Percentiles rank a stretch among this genome's conserved stretches.
These are phyloP conservation scores for Oncopeltus fasciatus DNA, from an alignment of 1,140 invertebrate genomes.

Conservation along the genomic window DNA sequence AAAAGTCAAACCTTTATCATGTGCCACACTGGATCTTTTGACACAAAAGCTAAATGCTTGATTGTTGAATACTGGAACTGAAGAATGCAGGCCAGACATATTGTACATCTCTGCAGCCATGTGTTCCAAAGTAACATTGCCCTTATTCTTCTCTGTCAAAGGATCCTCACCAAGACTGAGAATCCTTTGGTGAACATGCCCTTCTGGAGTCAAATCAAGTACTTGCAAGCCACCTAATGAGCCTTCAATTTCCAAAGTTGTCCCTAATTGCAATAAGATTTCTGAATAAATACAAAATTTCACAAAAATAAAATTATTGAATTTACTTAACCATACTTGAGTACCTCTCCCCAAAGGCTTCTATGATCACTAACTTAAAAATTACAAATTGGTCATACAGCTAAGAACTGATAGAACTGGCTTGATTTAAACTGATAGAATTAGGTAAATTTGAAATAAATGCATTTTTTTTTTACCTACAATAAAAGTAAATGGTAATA, in stretches of 20 bases:
- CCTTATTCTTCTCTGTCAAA: slow-evolving; percentile 31
- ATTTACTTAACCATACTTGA: no score
- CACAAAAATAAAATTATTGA: background rate
- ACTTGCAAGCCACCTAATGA: slow-evolving; percentile 81
- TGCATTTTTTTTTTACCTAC: no score
- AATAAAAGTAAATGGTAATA: no score
- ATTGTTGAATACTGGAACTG: slow-evolving; percentile 29
- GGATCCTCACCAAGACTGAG: slow-evolving; percentile 71
- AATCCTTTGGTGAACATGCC: slow-evolving; percentile 67
- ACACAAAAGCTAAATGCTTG: slow-evolving; percentile 53
- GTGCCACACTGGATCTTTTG: slow-evolving; percentile 26
- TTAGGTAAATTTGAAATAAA: no score
- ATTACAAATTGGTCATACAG: no score
- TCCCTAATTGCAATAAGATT: background rate
- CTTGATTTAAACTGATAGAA: no score
- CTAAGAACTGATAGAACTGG: no score
- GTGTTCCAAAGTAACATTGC: slow-evolving; percentile 29
- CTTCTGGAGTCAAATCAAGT: slow-evolving; percentile 75
- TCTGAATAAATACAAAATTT: background rate
- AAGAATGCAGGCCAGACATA: slow-evolving; percentile 26
- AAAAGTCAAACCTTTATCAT: slow-evolving; percentile 14
- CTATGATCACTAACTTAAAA: no score
- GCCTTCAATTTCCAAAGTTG: slow-evolving; percentile 49
- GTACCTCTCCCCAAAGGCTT: no score
- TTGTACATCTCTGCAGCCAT: slow-evolving; percentile 33